Conservation (phyloP, 2,113 vertebrate genomes). For the Aleadryas rufinucha region DNA sequence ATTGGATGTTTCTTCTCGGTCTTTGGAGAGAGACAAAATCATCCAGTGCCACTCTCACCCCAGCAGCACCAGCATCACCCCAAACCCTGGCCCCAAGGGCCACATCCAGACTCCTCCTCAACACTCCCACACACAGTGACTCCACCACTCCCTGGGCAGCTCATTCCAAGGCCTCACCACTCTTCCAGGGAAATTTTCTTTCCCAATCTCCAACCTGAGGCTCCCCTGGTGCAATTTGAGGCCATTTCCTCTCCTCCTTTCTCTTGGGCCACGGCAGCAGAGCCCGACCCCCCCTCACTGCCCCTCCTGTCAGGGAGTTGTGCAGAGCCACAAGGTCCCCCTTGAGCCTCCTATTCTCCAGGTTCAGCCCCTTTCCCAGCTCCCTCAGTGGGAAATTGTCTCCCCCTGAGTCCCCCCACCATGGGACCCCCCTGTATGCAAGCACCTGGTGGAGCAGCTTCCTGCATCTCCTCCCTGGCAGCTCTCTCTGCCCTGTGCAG, state of each 20-base stretch:
- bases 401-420: neutral
- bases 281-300: neutral
- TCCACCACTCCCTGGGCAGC: neutral
- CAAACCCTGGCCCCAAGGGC: neutral
- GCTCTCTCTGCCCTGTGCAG: neutral
- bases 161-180: neutral
- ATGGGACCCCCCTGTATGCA: too few relatives aligned
- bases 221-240: neutral
- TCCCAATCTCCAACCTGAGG: rapidly evolving
- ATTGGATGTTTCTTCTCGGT: neutral
- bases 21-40: neutral
- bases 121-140: rapidly evolving
- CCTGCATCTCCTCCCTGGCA: neutral
- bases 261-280: neutral
- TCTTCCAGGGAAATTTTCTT: neutral
- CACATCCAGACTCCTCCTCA: neutral
- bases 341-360: neutral
- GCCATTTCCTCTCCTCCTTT: neutral
- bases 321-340: neutral
- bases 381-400: neutral
- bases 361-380: neutral
- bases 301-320: neutral
- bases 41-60: neutral
- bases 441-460: neutral
- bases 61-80: neutral